These are phyloP conservation scores for Syrrhaptes paradoxus DNA, from an alignment of 2,113 vertebrate genomes.

Conservation along the genomic window DNA sequence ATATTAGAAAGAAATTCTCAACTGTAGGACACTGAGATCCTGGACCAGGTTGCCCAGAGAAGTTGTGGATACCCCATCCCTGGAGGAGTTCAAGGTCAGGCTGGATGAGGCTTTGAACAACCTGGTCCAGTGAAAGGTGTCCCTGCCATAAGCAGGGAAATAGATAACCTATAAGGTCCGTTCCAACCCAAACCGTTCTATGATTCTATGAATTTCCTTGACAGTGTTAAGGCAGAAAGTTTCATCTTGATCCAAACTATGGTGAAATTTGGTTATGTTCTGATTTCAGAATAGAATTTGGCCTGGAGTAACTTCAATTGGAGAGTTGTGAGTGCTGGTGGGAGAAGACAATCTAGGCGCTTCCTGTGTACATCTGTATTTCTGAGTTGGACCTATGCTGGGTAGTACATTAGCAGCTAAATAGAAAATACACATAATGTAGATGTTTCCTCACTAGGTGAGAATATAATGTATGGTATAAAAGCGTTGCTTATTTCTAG, in stretches of 20 bases:
- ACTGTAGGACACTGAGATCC: too few species aligned
- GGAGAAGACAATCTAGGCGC: not conserved
- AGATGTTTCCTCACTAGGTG: not conserved
- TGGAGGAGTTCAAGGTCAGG: too few species aligned
- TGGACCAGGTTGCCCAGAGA: too few species aligned
- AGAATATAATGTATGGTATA: too few species aligned
- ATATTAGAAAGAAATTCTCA: too few species aligned
- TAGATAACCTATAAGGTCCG: too few species aligned
- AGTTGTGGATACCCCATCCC: too few species aligned
- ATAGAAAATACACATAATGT: not conserved
- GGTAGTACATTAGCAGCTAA: not conserved
- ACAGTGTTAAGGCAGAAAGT: not conserved
- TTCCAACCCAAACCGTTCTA: too few species aligned
- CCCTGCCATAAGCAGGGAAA: too few species aligned
- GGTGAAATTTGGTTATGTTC: not conserved
- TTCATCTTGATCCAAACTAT: not conserved
- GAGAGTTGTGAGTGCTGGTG: not conserved
- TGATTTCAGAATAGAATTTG: not conserved
- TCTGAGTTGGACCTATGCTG: not conserved
- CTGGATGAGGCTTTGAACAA: too few species aligned
- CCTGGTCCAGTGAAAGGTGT: too few species aligned
- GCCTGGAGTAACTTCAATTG: not conserved
- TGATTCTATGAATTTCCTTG: not conserved
- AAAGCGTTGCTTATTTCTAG: not conserved
- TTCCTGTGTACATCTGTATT: not conserved